Evolutionary conservation across 2,113 vertebrate species (phyloP), one percentile per base, ranked within the genome.

Genomic region (Mastomys natalensis): DNA sequence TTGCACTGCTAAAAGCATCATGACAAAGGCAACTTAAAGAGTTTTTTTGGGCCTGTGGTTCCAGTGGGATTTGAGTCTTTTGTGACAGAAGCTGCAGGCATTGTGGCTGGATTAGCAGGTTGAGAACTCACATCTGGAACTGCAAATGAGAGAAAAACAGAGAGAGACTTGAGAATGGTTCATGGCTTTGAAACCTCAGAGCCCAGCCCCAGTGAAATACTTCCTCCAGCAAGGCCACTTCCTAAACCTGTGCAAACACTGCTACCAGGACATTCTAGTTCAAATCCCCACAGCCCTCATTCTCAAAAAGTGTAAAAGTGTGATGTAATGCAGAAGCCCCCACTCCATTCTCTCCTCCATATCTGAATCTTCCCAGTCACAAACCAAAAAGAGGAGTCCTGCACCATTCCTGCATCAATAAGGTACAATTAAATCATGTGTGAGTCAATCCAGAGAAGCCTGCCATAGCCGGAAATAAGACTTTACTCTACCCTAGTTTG

Each of bases 251-350:
- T 9, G 7, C n/a, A 29, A 84, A 15, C 58, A 84, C 7, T 43
- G 9, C 55, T 31, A 84, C 24, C 22, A 62, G 24, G 58, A 17
- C 58, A 62, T 9, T 84, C 37, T 82, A n/a, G 19, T 62, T 62
- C 58, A 84, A 45, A 84, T 62, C 58, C 43, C 15, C 15, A 5
- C 2, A 62, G 58, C 15, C 60, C 6, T 74, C 68, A 78, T 43
- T 82, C 55, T 40, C 2, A 55, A 29, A 81, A 76, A 1, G 12
- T 5, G 58, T 40, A 55, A n/a, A 9, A 77, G 5, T 0, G 0
- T 26, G 34, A 16, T 64, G 29, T 22, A 81, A n/a, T 53, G 3
- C 37, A 64, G 24, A 77, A 34, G 1, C 2, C 43, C 26, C 16
- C 31, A 6, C 3, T 62, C 58, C 55, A 43, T 43, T 80, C 55